Percentiles rank a stretch among this genome's conserved stretches.
Evolutionary conservation across 2,797 vertebrate species (phyloP).

Genomic region (Cynopterus sphinx): DNA sequence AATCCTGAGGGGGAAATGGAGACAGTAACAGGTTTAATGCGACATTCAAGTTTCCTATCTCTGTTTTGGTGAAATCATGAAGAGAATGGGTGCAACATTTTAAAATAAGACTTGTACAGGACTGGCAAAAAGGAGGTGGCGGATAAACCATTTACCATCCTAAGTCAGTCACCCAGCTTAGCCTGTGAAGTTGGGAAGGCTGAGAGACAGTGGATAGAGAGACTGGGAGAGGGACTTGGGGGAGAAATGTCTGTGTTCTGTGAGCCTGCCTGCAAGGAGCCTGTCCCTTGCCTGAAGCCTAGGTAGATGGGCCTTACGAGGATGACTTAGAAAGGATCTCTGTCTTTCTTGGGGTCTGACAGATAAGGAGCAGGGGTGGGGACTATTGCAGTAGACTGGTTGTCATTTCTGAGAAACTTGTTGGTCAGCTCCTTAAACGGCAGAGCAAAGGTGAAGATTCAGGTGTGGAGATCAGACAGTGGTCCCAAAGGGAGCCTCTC

Average conservation of each 20-base stretch:
- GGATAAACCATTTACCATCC: not conserved
- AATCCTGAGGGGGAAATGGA: not conserved
- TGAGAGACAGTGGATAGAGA: not conserved
- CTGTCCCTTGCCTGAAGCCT: not conserved
- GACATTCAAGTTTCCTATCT: not conserved
- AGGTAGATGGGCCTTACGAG: not conserved
- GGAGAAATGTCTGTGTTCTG: not conserved
- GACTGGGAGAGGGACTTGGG: not conserved
- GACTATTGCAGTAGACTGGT: not conserved
- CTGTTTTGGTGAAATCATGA: not conserved
- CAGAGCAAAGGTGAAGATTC: not conserved
- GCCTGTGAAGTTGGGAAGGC: not conserved
- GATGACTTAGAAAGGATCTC: not conserved
- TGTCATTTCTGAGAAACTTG: not conserved
- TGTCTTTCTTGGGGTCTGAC: not conserved
- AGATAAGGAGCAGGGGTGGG: not conserved
- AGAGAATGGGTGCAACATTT: not conserved
- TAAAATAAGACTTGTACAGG: not conserved
- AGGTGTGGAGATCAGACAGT: not conserved
- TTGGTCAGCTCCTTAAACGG: not conserved
- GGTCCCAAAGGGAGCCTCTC: not conserved
- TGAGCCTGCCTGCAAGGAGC: not conserved
- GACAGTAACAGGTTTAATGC: not conserved
- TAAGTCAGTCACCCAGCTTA: not conserved
- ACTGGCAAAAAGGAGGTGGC: not conserved